A percentile compares a stretch with the other conserved stretches of the same genome.
phyloP scores from a whole-genome alignment of 2,113 vertebrate genomes.

The Stercorarius parasiticus region DNA sequence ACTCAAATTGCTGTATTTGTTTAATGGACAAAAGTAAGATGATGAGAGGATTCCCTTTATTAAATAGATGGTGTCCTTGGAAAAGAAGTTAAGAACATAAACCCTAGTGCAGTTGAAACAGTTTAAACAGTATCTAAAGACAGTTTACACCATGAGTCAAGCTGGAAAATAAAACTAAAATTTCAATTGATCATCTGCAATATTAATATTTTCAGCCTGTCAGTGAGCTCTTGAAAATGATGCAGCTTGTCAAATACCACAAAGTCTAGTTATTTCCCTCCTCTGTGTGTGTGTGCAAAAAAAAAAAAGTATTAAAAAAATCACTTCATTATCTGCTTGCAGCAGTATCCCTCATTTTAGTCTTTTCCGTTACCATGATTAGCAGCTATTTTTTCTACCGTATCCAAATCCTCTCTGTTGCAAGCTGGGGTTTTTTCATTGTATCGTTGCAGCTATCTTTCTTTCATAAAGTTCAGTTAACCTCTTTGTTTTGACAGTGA shows the following conservation, averaged over 20 bases:
- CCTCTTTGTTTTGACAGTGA: neutral
- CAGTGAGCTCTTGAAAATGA: neutral
- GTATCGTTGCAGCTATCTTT: neutral
- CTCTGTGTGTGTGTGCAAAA: neutral
- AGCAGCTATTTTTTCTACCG: neutral
- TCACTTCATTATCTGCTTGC: neutral
- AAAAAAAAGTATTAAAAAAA: neutral
- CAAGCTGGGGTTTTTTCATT: neutral
- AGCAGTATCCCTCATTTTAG: neutral
- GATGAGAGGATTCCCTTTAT: neutral
- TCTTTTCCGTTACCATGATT: neutral
- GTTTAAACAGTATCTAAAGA: neutral
- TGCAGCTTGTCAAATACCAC: neutral
- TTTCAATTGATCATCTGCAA: neutral
- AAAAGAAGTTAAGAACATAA: neutral
- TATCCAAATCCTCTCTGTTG: neutral
- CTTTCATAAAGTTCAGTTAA: neutral
- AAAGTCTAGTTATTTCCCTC: neutral
- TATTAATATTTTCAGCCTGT: neutral
- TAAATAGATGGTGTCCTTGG: neutral
- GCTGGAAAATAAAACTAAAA: neutral
- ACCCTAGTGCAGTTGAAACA: neutral
- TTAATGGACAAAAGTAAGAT: neutral
- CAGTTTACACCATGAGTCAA: neutral
- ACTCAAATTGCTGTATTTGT: neutral